Evolutionary conservation across 2,888 invertebrate genomes (phyloP), one percentile per base, ranked within the genome.

Genomic region (Tetrapedia diversipes): DNA sequence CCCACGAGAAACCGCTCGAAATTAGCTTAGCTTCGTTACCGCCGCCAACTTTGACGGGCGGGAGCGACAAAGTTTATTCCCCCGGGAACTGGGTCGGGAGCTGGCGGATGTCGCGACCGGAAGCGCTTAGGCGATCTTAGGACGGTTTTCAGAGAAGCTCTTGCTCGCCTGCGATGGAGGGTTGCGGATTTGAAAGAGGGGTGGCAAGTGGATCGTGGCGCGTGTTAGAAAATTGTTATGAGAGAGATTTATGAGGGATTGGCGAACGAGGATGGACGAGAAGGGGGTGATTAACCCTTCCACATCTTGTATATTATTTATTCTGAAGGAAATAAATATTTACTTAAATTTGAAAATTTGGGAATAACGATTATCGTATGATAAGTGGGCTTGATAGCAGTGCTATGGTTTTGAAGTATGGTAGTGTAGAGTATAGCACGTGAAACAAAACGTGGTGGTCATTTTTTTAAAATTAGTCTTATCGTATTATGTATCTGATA

Each of bases 1-100:
- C 24, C 24, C n/a, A 49, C 10, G 65, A 27, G 68, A 66, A 71
- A 73, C 76, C 47, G 67, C 41, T 49, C 61, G 67, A 61, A 82
- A 82, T 82, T 74, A 77, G 82, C 74, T 82, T 59, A 64, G 64
- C 71, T 60, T 63, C 43, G 34, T 76, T 49, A 47, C 43, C 68
- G 39, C 57, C 47, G 61, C 47, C 45, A 29, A 32, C 41, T 66
- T 66, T 69, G 69, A 60, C 61, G 57, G 49, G 37, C 63, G 60
- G 60, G 29, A 49, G 29, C 34, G 64, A 59, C 49, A 56, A 60
- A 64, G 64, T 68, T 68, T 61, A 74, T 54, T 29, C 68, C 47
- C 2, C 14, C 22, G 16, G 29, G 56, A 63, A 77, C 67, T 63
- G 47, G 66, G 73, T 76, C 54, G 60, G 34, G 72, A 60, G 43